These are phyloP conservation scores for Ascaphus truei DNA, from an alignment of 2,113 vertebrate genomes.

Conservation along the genomic window DNA sequence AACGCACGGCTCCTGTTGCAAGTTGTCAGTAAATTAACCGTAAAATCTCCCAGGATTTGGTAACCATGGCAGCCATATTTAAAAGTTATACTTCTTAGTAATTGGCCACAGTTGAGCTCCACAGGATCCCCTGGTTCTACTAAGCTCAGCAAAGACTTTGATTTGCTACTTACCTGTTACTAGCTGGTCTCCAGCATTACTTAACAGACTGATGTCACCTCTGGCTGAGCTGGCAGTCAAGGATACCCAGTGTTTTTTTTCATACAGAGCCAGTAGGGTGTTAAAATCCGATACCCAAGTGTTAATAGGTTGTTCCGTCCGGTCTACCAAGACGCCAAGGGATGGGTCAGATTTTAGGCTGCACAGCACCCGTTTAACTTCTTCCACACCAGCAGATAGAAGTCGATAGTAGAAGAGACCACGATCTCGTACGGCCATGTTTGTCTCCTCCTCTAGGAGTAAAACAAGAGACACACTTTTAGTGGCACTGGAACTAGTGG, in stretches of 20 bases:
- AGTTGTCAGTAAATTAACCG: too few relatives aligned
- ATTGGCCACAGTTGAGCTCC: too few relatives aligned
- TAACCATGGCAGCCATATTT: constrained; percentile 41
- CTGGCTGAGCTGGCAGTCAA: constrained; percentile 42
- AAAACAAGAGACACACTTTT: constrained; percentile 31
- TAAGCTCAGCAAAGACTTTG: background rate
- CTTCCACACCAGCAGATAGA: constrained; percentile 72
- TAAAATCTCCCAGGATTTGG: background rate
- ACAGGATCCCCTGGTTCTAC: background rate
- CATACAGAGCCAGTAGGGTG: constrained; percentile 72
- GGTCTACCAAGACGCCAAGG: constrained; percentile 77
- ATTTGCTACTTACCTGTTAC: background rate
- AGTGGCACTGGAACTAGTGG: background rate
- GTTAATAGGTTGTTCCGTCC: constrained; percentile 70
- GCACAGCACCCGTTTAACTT: constrained; percentile 69
- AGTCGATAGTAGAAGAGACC: constrained; percentile 89
- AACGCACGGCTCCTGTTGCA: too few relatives aligned
- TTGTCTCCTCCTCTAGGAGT: constrained; percentile 81
- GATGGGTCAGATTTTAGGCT: constrained; percentile 85
- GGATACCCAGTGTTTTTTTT: constrained; percentile 52
- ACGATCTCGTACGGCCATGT: constrained; percentile 87
- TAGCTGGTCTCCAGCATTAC: background rate
- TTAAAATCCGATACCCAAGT: constrained; percentile 83
- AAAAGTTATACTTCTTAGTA: too few relatives aligned
- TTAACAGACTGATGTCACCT: background rate